These are phyloP conservation scores for Nylanderia fulva DNA, from an alignment of 1,140 invertebrate genomes.

Conservation along the genomic window DNA sequence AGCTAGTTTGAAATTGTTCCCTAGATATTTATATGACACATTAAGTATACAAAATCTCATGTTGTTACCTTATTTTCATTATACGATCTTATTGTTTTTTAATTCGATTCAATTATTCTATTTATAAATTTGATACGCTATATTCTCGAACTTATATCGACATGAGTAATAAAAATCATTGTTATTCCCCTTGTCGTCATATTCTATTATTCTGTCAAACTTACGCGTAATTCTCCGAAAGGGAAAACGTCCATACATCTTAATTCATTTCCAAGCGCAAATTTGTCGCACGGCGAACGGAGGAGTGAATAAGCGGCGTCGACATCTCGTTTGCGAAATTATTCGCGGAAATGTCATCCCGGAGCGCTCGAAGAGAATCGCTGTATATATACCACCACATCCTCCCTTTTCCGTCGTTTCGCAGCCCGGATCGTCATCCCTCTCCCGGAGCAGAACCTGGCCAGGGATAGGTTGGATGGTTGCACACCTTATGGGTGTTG, in stretches of 20 bases:
- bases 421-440: slow-evolving; percentile 1
- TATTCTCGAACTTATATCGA: background rate
- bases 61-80: background rate
- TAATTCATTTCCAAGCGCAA: slow-evolving; percentile 2
- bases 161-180: background rate
- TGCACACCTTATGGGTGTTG: slow-evolving; percentile 29
- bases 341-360: slow-evolving; percentile 7
- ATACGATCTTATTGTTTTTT: background rate
- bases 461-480: slow-evolving; percentile 31
- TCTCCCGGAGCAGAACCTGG: background rate
- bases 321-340: slow-evolving; percentile 24
- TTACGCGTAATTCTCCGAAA: background rate
- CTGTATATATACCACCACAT: background rate
- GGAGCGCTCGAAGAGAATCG: background rate
- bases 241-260: background rate
- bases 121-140: background rate
- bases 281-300: background rate
- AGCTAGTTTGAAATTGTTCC: background rate
- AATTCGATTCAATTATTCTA: background rate
- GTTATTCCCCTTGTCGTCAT: background rate
- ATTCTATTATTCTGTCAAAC: background rate
- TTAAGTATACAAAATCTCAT: background rate
- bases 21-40: background rate
- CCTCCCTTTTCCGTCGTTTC: slow-evolving; percentile 20
- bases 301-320: background rate